Evolutionary conservation across 2,888 invertebrate species (phyloP).

Genomic region (Amphiduros pacificus): DNA sequence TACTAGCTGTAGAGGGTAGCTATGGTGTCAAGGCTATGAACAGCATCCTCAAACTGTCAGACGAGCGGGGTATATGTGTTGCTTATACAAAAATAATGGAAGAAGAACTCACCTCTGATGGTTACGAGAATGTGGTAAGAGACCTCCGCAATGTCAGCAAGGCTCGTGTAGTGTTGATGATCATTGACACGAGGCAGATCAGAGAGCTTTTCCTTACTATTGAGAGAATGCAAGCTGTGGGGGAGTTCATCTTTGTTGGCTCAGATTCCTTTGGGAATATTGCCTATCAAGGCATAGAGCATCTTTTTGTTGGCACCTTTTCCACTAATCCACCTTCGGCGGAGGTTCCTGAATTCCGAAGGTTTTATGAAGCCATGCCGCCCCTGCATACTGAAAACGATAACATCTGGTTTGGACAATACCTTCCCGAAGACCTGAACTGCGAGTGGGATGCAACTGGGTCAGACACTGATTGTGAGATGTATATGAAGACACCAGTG

Average conservation of each 20-base stretch:
- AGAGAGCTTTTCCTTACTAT: background rate
- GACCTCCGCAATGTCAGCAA: slow-evolving; percentile 8
- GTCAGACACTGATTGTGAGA: background rate
- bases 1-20: slow-evolving; percentile 27
- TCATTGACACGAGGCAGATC: slow-evolving; percentile 14
- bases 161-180: slow-evolving; percentile 30
- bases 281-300: too few relatives aligned
- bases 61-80: slow-evolving; percentile 24
- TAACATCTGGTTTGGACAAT: background rate
- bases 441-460: background rate
- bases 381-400: too few relatives aligned
- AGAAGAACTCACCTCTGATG: slow-evolving; percentile 16
- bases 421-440: background rate
- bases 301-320: too few relatives aligned
- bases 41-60: background rate
- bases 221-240: background rate
- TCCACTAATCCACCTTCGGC: too few relatives aligned
- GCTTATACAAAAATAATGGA: slow-evolving; percentile 23
- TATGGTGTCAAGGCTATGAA: slow-evolving; percentile 30
- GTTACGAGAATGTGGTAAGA: slow-evolving; percentile 26
- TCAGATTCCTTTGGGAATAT: background rate
- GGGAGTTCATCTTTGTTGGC: slow-evolving; percentile 5
- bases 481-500: background rate
- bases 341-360: too few relatives aligned
- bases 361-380: too few relatives aligned